phyloP scores from a whole-genome alignment of 2,888 invertebrate genomes.

The Eristalis tenax region DNA sequence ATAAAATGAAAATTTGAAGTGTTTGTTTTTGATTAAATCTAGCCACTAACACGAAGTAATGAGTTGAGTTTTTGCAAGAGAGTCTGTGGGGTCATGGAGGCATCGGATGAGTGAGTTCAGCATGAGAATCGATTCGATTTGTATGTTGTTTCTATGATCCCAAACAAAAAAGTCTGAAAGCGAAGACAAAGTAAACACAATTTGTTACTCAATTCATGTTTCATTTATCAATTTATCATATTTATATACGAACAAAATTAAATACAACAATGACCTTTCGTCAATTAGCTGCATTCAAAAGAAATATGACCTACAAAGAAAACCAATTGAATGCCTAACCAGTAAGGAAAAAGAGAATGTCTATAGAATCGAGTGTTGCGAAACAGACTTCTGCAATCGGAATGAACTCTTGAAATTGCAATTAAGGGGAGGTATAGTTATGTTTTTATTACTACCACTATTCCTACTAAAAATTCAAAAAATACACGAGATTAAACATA shows the following conservation, averaged over 20 bases:
- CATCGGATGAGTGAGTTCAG: conserved; percentile 20
- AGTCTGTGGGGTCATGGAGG: conserved; percentile 20
- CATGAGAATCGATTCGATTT: conserved; percentile 22
- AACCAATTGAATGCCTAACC: conserved; percentile 81
- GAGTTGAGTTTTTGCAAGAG: conserved; percentile 11
- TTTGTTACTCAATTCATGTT: not conserved
- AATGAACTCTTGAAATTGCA: conserved; percentile 80
- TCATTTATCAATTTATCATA: not conserved
- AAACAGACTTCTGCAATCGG: conserved; percentile 81
- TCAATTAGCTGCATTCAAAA: conserved; percentile 79
- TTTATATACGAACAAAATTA: conserved; percentile 1
- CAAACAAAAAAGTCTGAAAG: not conserved
- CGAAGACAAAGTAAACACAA: not conserved
- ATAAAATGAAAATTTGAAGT: conserved; percentile 11
- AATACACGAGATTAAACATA: conserved; percentile 2
- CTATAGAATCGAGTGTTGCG: conserved; percentile 81
- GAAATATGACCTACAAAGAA: conserved; percentile 81
- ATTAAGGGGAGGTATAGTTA: conserved; percentile 79
- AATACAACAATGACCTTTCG: conserved; percentile 43
- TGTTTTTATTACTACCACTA: conserved; percentile 68
- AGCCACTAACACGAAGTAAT: conserved; percentile 54
- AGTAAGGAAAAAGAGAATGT: conserved; percentile 79
- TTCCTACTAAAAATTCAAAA: conserved; percentile 61
- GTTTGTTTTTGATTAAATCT: conserved; percentile 39
- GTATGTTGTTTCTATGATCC: conserved; percentile 31